phyloP scores from a whole-genome alignment of 2,113 vertebrate genomes.

The Gymnogyps californianus region DNA sequence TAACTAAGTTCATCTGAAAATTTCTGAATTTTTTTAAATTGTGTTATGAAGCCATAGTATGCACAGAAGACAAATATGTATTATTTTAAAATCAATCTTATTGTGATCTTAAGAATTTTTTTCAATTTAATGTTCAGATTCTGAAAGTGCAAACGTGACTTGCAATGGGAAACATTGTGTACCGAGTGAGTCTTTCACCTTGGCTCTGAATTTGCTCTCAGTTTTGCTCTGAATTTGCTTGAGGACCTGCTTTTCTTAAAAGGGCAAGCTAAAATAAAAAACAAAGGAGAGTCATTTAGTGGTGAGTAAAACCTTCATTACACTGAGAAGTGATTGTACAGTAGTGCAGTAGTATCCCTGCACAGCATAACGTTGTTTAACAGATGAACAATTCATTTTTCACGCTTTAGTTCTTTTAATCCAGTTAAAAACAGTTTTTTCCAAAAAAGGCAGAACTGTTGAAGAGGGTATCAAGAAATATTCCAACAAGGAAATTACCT shows the following conservation, averaged over 20 bases:
- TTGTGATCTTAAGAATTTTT: neutral
- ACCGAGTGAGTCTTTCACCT: neutral
- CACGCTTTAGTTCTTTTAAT: neutral
- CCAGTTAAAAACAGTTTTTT: neutral
- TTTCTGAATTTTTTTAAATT: neutral
- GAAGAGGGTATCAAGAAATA: neutral
- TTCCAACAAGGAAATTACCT: neutral
- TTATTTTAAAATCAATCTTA: neutral
- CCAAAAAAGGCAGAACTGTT: neutral
- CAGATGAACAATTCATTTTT: neutral
- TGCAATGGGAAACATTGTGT: neutral
- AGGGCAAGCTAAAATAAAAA: neutral
- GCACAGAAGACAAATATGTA: neutral
- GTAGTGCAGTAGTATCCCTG: neutral
- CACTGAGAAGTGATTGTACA: neutral
- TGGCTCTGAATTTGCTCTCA: neutral
- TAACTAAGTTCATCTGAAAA: neutral
- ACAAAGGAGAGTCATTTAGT: neutral
- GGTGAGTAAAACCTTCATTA: neutral
- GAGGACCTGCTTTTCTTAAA: neutral
- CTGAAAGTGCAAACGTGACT: neutral
- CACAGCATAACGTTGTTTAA: neutral
- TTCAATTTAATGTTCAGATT: neutral
- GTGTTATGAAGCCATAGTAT: neutral
- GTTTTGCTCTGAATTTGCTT: neutral